phyloP scores from a whole-genome alignment of 2,797 vertebrate species.

The Neosalanx taihuensis region DNA sequence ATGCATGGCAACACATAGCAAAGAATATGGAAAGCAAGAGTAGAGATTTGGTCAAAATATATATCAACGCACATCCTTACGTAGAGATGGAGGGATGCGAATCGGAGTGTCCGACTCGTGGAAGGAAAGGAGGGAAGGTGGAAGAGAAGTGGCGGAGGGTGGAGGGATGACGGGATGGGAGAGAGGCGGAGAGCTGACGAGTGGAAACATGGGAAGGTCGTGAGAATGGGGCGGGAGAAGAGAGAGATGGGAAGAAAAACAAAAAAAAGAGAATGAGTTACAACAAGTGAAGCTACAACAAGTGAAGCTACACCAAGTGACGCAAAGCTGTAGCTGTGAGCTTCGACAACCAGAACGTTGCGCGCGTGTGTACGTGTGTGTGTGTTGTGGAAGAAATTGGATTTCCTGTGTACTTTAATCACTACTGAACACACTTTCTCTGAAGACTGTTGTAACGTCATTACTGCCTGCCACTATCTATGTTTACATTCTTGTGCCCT shows the following conservation, averaged over 20 bases:
- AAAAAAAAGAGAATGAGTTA: constrained; percentile 59
- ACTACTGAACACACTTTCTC: too few species aligned
- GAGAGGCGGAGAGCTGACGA: constrained; percentile 47
- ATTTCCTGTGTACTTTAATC: too few species aligned
- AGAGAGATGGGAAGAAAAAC: constrained; percentile 4
- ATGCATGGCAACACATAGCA: constrained; percentile 36
- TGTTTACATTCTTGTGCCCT: too few species aligned
- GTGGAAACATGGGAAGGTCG: constrained; percentile 22
- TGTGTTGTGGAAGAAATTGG: not conserved
- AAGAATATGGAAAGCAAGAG: not conserved
- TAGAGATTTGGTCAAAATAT: constrained; percentile 2
- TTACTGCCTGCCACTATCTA: too few species aligned
- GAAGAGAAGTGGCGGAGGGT: constrained; percentile 36
- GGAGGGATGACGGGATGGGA: constrained; percentile 31
- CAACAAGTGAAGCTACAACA: not conserved
- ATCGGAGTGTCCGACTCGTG: constrained; percentile 36
- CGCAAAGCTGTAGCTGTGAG: not conserved
- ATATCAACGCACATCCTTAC: constrained; percentile 60
- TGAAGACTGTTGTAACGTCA: too few species aligned
- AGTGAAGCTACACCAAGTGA: not conserved
- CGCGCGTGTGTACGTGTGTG: not conserved
- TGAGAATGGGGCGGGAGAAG: not conserved
- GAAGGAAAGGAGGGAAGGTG: not conserved
- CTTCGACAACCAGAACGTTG: not conserved
- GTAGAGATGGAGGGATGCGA: constrained; percentile 49